Percentiles rank a stretch among this genome's conserved stretches.
Conservation (phyloP, 2,113 vertebrate genomes). For the Lichenostomus cassidix region DNA sequence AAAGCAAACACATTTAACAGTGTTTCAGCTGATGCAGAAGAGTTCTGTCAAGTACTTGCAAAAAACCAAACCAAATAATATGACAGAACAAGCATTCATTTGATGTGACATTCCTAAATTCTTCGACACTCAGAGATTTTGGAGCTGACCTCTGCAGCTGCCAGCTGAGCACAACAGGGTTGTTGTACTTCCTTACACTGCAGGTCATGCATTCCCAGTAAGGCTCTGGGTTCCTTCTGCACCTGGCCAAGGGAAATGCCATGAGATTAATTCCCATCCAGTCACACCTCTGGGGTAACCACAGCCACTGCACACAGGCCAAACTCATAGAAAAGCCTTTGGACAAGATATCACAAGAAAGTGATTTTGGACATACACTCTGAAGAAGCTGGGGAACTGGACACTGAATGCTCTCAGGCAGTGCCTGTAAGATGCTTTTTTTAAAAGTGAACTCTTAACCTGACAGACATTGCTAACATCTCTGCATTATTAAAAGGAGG, state of each 20-base stretch:
- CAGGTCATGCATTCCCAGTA: fast-evolving
- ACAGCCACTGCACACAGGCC: not conserved
- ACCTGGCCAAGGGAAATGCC: not conserved
- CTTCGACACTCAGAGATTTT: not conserved
- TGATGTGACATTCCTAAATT: not conserved
- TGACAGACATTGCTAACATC: not conserved
- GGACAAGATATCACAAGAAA: not conserved
- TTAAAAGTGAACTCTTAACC: not conserved
- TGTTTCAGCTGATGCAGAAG: not conserved
- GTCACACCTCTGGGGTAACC: not conserved
- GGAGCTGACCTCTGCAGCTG: not conserved
- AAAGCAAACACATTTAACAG: not conserved
- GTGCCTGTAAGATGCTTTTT: too few relatives aligned
- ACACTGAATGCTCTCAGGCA: not conserved
- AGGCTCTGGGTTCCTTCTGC: not conserved
- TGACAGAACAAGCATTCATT: not conserved
- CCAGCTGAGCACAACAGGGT: not conserved
- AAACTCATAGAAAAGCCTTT: not conserved
- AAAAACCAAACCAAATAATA: not conserved
- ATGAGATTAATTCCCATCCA: not conserved
- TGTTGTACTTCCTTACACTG: not conserved
- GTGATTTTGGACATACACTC: not conserved
- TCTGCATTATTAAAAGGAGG: not conserved
- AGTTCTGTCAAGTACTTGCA: not conserved
- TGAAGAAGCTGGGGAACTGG: not conserved